phyloP scores from a whole-genome alignment of 1,140 invertebrate species.

The Diabrotica undecimpunctata region DNA sequence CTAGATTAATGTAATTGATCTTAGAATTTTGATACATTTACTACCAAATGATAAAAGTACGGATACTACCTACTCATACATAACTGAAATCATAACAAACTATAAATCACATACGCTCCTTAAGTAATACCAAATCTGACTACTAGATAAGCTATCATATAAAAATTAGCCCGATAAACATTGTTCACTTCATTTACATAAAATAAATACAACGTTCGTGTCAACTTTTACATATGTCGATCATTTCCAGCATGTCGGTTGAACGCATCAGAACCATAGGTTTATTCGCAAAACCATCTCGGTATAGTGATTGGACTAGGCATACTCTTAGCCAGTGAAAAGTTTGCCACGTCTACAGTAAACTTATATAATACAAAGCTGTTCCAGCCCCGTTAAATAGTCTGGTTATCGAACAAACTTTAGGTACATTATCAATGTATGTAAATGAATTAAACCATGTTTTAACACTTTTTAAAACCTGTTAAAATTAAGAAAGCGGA shows the following conservation, averaged over 20 bases:
- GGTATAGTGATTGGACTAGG: too few species aligned
- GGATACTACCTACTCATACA: constrained; percentile 25
- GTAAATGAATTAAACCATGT: too few species aligned
- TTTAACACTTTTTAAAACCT: too few species aligned
- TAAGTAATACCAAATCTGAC: constrained; percentile 22
- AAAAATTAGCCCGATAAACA: constrained; percentile 14
- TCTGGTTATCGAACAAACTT: too few species aligned
- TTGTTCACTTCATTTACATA: constrained; percentile 1
- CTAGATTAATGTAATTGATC: constrained; percentile 30
- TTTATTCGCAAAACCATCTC: too few species aligned
- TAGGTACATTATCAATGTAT: too few species aligned
- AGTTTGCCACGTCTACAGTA: too few species aligned
- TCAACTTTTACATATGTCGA: neutral
- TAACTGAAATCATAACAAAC: constrained; percentile 14
- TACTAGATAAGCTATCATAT: constrained; percentile 14
- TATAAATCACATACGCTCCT: constrained; percentile 33
- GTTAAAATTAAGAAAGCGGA: too few species aligned
- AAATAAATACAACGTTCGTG: neutral
- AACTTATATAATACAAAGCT: too few species aligned
- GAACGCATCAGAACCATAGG: too few species aligned
- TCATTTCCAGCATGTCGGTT: neutral
- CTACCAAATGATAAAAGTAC: constrained; percentile 24
- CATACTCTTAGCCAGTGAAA: too few species aligned
- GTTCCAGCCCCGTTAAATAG: too few species aligned
- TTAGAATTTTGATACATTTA: constrained; percentile 23